Percentiles rank a stretch among this genome's conserved stretches.
These are phyloP conservation scores for Diachrysia chrysitis DNA, from an alignment of 2,888 invertebrate genomes.

Conservation along the genomic window DNA sequence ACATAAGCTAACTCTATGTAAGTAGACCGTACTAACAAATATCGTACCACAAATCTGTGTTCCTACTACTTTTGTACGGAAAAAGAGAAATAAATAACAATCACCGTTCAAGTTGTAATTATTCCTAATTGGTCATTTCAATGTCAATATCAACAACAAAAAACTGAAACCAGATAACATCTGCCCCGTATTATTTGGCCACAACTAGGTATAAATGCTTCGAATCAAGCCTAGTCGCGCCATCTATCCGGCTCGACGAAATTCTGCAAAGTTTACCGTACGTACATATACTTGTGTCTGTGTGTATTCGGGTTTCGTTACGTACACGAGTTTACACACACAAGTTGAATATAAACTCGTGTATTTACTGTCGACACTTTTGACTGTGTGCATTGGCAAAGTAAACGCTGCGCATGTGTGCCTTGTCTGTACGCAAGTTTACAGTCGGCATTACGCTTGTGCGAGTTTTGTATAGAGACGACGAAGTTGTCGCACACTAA, in stretches of 20 bases:
- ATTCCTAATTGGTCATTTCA: constrained; percentile 42
- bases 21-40: constrained; percentile 3
- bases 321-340: constrained; percentile 62
- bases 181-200: constrained; percentile 21
- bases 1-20: constrained; percentile 22
- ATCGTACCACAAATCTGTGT: neutral
- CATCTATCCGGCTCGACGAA: constrained; percentile 71
- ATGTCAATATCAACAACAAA: constrained; percentile 40
- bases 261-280: constrained; percentile 57
- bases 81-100: constrained; percentile 9
- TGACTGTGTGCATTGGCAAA: constrained; percentile 53
- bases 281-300: constrained; percentile 53
- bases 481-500: constrained; percentile 68
- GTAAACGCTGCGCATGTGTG: constrained; percentile 62
- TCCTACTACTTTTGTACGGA: neutral
- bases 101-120: constrained; percentile 23
- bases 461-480: constrained; percentile 64
- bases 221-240: constrained; percentile 61
- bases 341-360: constrained; percentile 41
- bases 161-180: constrained; percentile 38
- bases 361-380: constrained; percentile 53
- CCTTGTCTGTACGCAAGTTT: constrained; percentile 59
- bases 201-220: constrained; percentile 9
- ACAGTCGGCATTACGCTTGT: constrained; percentile 48
- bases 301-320: constrained; percentile 60